Conservation (phyloP, 2,113 vertebrate genomes). For the Syngnathus typhle region DNA sequence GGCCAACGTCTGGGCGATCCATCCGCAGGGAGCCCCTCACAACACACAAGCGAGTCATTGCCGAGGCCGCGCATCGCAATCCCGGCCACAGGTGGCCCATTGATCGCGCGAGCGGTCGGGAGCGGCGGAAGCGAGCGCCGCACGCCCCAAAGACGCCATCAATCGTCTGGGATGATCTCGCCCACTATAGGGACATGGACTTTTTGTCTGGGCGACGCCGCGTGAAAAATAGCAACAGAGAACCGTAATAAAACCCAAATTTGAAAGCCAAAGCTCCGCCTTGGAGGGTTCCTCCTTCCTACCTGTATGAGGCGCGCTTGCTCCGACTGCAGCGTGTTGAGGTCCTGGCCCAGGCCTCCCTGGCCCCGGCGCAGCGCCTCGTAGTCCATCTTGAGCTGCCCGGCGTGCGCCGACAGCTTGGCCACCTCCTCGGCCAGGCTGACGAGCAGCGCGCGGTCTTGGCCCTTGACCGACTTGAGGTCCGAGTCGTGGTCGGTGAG, state of each 20-base stretch:
- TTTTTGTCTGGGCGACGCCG: slow-evolving; percentile 12
- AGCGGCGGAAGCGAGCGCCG: slow-evolving; percentile 52
- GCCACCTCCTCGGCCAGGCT: slow-evolving; percentile 85
- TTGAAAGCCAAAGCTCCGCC: too few species aligned
- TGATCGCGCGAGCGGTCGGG: slow-evolving; percentile 47
- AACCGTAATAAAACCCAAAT: neutral
- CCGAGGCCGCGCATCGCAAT: slow-evolving; percentile 41
- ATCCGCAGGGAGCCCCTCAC: slow-evolving; percentile 18
- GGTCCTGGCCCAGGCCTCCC: slow-evolving; percentile 81
- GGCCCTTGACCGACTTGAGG: slow-evolving; percentile 76
- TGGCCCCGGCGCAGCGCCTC: slow-evolving; percentile 82
- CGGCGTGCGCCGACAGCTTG: slow-evolving; percentile 76
- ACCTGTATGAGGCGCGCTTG: slow-evolving; percentile 94
- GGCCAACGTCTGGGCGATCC: slow-evolving; percentile 1
- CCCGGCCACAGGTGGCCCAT: slow-evolving; percentile 56
- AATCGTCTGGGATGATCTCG: slow-evolving; percentile 54
- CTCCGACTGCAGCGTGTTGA: slow-evolving; percentile 83
- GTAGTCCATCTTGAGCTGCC: slow-evolving; percentile 85
- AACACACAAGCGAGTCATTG: slow-evolving; percentile 4
- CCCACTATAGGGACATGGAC: slow-evolving; percentile 29
- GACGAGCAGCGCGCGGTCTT: slow-evolving; percentile 82
- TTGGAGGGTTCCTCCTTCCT: neutral
- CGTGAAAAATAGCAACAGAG: slow-evolving; percentile 25
- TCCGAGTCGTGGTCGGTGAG: slow-evolving; percentile 78
- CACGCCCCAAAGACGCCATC: slow-evolving; percentile 51